Evolutionary conservation across 2,888 invertebrate genomes (phyloP).

Genomic region (Hypolimnas misippus): DNA sequence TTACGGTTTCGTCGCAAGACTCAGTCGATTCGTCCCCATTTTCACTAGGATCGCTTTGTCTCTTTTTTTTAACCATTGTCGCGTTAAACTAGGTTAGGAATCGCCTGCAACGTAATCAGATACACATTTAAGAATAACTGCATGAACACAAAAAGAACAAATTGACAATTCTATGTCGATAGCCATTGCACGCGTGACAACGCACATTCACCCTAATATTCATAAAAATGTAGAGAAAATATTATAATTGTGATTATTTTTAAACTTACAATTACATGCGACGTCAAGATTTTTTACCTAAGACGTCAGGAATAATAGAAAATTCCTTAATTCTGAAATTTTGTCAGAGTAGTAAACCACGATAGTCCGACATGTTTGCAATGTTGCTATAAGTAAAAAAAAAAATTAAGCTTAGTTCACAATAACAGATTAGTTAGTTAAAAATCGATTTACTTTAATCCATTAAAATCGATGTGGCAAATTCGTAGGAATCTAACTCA

Average conservation of each 20-base stretch:
- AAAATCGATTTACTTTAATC: conserved; percentile 2
- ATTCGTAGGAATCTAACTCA: conserved; percentile 37
- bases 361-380: conserved; percentile 76
- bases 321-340: conserved; percentile 56
- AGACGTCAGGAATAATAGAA: conserved; percentile 54
- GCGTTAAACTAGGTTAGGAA: conserved; percentile 61
- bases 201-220: conserved; percentile 68
- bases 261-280: conserved; percentile 75
- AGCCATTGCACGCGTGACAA: conserved; percentile 83
- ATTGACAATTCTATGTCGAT: conserved; percentile 82
- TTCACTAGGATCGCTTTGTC: conserved; percentile 86
- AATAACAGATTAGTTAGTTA: not conserved
- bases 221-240: conserved; percentile 49
- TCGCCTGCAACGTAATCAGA: conserved; percentile 80
- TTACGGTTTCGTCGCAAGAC: conserved; percentile 87
- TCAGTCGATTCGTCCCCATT: conserved; percentile 88
- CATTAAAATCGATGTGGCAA: conserved; percentile 21
- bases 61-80: conserved; percentile 90
- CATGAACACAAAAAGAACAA: conserved; percentile 79
- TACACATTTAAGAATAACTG: conserved; percentile 81
- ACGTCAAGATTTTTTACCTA: conserved; percentile 52
- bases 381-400: conserved; percentile 62
- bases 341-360: conserved; percentile 75
- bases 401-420: conserved; percentile 21
- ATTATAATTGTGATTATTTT: conserved; percentile 26